Evolutionary conservation across 1,140 invertebrate species (phyloP), one percentile per base, ranked within the genome.

Genomic region (Cyphomyrmex costatus): DNA sequence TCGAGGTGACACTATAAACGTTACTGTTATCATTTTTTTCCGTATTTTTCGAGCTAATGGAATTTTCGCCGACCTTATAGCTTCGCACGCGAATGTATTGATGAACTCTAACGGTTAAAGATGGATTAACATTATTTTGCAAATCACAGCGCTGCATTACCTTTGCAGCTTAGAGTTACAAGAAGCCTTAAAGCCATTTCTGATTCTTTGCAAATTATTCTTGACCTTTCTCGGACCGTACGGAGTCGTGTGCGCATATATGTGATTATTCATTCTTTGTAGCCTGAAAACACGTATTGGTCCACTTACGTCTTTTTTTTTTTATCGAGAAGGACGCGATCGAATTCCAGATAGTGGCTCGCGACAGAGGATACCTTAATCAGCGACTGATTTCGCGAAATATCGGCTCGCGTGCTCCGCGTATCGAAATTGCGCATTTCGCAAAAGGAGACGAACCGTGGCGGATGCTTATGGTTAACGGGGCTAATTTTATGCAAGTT

Each of bases 401-500:
- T 24, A 61, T 70, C 68, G 27, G 2, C n/a, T 7, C n/a, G 30
- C 88, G 63, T 83, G 80, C 63, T 2, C 6, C 36, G 33, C 51
- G 56, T 49, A 84, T 51, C 77, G 83, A 82, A 82, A 90, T 60
- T 66, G 77, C 66, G 53, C 68, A 58, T 90, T 83, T 73, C 86
- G 70, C 61, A 51, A 60, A 78, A 27, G 36, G 24, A 3, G 49
- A 84, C 85, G 61, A 24, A 53, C 33, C 42, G 14, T 19, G 66
- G 56, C 36, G 56, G 65, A 89, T 79, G n/a, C 63, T 91, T 91
- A 90, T 88, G 89, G 91, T 80, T 77, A 92, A 92, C 79, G 86
- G 80, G 91, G 91, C 87, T 92, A 92, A 91, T 71, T 86, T 86
- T 85, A 87, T 84, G 86, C 79, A 71, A 66, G 60, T 24, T 24